Base-by-base conservation (phyloP, 2,888 invertebrate genomes). In the Himalopsyche anomala region DNA sequence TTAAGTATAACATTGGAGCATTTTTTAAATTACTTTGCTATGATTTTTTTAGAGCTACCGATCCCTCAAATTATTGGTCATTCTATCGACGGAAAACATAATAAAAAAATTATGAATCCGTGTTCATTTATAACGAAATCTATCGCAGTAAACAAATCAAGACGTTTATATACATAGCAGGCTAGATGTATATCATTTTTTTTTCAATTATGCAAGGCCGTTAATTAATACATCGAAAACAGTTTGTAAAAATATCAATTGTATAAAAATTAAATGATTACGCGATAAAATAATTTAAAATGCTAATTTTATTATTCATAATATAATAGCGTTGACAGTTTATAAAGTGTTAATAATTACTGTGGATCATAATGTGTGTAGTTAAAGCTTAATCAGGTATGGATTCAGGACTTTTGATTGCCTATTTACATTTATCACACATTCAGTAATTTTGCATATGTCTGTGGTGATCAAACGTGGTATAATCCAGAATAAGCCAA, bases 231-330 rank as follows among this genome's bases (percentile, higher is more conserved):
- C n/a, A 9, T 9, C 8, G n/a, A 19, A 62, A 28, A 62, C 19
- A 62, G 62, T 62, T 62, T 56, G 19, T 45, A 62, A 62, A 62
- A 62, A 19, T 36, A 74, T 74, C 74, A 74, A 74, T 74, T 74
- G 19, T 28, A 15, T 38, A 38, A 74, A 38, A 62, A 36, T 36
- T 38, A 36, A 74, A 36, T 12, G 36, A 36, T 74, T 74, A 74
- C n/a, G 38, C 74, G 74, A 74, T 12, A 74, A 62, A 62, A 62
- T 62, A 19, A 62, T 19, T 36, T 36, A 36, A 74, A 38, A 74
- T 38, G 36, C 28, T 74, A 74, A 74, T 74, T 74, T 15, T 15
- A 74, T 17, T 5, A 15, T 74, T 74, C 74, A 5, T 38, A 28
- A 0, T 28, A 19, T 74, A 62, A 62, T 15, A 38, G 15, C 38